These are phyloP conservation scores for Dendroctonus valens DNA, from an alignment of 1,140 invertebrate genomes.

Conservation along the genomic window DNA sequence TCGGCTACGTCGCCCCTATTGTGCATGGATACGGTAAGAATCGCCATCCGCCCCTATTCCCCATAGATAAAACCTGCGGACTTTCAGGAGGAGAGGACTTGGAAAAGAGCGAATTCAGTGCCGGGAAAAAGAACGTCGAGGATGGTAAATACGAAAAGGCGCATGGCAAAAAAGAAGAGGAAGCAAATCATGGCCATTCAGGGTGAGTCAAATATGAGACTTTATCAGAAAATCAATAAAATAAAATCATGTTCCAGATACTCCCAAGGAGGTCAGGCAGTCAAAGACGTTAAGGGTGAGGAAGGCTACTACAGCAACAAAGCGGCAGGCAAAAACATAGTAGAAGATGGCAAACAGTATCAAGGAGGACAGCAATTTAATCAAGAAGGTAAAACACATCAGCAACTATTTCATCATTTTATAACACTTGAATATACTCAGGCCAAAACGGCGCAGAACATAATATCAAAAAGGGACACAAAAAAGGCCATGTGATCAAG, in stretches of 20 bases:
- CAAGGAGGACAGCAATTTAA: constrained; percentile 56
- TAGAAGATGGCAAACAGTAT: constrained; percentile 58
- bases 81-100: constrained; percentile 51
- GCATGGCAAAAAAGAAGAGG: constrained; percentile 55
- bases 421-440: constrained; percentile 24
- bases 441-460: constrained; percentile 54
- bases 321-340: constrained; percentile 57
- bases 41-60: neutral
- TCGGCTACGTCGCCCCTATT: constrained; percentile 25
- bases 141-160: constrained; percentile 56
- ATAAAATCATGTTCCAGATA: constrained; percentile 33
- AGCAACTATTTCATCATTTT: neutral
- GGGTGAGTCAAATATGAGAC: constrained; percentile 38
- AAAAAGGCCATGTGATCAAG: constrained; percentile 64
- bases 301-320: constrained; percentile 58
- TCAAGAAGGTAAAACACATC: constrained; percentile 53
- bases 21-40: constrained; percentile 19
- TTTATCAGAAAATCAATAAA: neutral
- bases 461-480: constrained; percentile 59
- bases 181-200: constrained; percentile 55
- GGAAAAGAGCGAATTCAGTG: constrained; percentile 56
- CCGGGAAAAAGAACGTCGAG: constrained; percentile 55
- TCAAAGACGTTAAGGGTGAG: constrained; percentile 56
- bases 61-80: neutral
- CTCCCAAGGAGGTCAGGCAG: constrained; percentile 52